A percentile compares a stretch with the other conserved stretches of the same genome.
phyloP scores from a whole-genome alignment of 2,888 invertebrate genomes.

The Thysanoteuthis rhombus region DNA sequence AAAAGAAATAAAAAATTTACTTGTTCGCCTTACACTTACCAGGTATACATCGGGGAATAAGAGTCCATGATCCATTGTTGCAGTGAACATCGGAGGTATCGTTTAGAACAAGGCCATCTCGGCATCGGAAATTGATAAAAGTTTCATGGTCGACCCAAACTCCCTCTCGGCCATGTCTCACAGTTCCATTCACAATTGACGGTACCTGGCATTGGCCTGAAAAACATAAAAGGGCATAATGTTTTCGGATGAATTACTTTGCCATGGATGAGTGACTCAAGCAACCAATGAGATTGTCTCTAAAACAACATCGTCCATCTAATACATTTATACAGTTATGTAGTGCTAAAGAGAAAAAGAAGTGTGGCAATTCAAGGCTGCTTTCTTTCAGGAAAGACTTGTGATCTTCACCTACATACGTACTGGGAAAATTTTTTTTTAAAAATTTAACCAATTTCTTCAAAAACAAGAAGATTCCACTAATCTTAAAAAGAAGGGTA shows the following conservation, averaged over 20 bases:
- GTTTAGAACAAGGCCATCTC: constrained; percentile 53
- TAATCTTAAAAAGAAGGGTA: too few species aligned
- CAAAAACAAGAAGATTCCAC: too few species aligned
- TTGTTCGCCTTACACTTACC: constrained; percentile 69
- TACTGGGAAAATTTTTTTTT: too few species aligned
- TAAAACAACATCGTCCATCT: too few species aligned
- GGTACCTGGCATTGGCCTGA: constrained; percentile 88
- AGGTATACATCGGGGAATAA: constrained; percentile 88
- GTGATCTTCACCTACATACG: too few species aligned
- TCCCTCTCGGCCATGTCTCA: constrained; percentile 48
- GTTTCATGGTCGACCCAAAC: constrained; percentile 55
- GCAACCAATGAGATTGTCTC: too few species aligned
- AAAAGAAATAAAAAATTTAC: neutral
- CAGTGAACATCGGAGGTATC: constrained; percentile 71
- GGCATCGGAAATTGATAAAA: constrained; percentile 54
- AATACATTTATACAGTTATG: too few species aligned
- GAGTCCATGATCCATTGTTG: constrained; percentile 95
- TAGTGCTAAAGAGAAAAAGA: too few species aligned
- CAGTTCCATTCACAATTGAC: constrained; percentile 71
- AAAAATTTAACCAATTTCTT: too few species aligned
- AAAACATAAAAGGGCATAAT: neutral
- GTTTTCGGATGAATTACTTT: neutral
- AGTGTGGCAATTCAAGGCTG: too few species aligned
- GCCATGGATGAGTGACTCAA: too few species aligned
- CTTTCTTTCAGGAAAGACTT: too few species aligned